These are phyloP conservation scores for Hypanus sabinus DNA, from an alignment of 2,113 vertebrate genomes.

Conservation along the genomic window DNA sequence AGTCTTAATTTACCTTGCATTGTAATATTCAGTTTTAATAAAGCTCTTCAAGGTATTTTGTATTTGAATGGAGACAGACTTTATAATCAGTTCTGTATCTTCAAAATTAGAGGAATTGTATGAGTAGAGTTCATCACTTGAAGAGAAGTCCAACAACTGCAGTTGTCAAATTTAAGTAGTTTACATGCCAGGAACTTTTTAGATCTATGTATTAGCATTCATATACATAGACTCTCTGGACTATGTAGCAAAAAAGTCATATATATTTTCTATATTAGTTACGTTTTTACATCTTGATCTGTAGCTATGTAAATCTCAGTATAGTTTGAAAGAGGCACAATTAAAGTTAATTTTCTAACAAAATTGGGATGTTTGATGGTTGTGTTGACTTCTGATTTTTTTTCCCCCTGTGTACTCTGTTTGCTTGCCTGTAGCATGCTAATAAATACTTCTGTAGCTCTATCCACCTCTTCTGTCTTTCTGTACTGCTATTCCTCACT, in stretches of 20 bases:
- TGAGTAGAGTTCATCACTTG: conserved; percentile 57
- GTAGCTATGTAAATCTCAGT: conserved; percentile 80
- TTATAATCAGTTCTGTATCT: conserved; percentile 76
- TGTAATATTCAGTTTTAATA: conserved; percentile 82
- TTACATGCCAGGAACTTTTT: conserved; percentile 72
- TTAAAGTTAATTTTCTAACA: conserved; percentile 89
- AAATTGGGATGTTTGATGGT: conserved; percentile 75
- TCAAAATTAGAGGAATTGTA: conserved; percentile 59
- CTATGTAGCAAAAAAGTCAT: conserved; percentile 66
- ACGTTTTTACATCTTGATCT: conserved; percentile 71
- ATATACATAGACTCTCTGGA: conserved; percentile 70
- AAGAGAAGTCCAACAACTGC: conserved; percentile 45
- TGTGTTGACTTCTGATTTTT: conserved; percentile 67
- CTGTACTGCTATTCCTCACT: conserved; percentile 69
- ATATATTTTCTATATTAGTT: conserved; percentile 82
- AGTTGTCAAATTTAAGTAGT: conserved; percentile 61
- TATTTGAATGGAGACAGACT: conserved; percentile 76
- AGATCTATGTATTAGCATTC: conserved; percentile 67
- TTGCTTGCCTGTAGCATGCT: conserved; percentile 91
- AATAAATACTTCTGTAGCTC: conserved; percentile 97
- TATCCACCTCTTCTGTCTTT: conserved; percentile 77
- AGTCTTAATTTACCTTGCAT: conserved; percentile 88
- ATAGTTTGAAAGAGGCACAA: conserved; percentile 84
- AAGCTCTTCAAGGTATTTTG: conserved; percentile 76
- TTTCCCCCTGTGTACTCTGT: conserved; percentile 73